These are phyloP conservation scores for Drosophila obscura DNA, from an alignment of 1,140 invertebrate species.

Conservation along the genomic window DNA sequence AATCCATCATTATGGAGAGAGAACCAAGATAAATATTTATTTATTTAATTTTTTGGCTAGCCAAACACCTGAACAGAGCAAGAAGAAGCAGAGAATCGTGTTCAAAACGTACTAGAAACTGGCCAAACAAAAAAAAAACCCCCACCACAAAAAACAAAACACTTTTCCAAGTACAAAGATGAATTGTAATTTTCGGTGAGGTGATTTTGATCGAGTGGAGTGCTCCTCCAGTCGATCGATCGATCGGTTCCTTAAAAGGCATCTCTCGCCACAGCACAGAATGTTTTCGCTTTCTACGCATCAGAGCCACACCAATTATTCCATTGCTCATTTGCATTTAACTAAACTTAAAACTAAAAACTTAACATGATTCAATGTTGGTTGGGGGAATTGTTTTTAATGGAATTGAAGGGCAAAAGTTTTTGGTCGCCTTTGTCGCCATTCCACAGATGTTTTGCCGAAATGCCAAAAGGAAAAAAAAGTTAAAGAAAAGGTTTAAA, in stretches of 20 bases:
- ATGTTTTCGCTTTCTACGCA: constrained; percentile 48
- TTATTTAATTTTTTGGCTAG: constrained; percentile 47
- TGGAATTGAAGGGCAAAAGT: constrained; percentile 43
- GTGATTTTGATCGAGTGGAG: constrained; percentile 38
- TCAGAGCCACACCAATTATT: constrained; percentile 22
- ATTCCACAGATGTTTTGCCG: too few relatives aligned
- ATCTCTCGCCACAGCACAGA: constrained; percentile 1
- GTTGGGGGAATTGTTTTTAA: constrained; percentile 10
- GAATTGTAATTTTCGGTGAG: constrained; percentile 38
- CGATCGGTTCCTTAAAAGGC: constrained; percentile 29
- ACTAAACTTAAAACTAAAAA: not conserved
- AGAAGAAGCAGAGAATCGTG: constrained; percentile 15
- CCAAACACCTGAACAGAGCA: constrained; percentile 8
- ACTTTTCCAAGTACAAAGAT: constrained; percentile 24
- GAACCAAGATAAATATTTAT: constrained; percentile 47
- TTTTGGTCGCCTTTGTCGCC: not conserved
- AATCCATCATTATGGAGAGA: constrained; percentile 8
- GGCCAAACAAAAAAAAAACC: constrained; percentile 20
- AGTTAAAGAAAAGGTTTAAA: too few relatives aligned
- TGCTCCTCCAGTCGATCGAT: not conserved
- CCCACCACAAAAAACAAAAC: too few relatives aligned
- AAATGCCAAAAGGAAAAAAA: too few relatives aligned
- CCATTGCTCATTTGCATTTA: constrained; percentile 40
- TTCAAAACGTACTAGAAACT: constrained; percentile 38
- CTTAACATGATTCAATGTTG: constrained; percentile 37